Base-by-base conservation (phyloP, 2,797 vertebrate genomes). In the Odontamblyopus rebecca region DNA sequence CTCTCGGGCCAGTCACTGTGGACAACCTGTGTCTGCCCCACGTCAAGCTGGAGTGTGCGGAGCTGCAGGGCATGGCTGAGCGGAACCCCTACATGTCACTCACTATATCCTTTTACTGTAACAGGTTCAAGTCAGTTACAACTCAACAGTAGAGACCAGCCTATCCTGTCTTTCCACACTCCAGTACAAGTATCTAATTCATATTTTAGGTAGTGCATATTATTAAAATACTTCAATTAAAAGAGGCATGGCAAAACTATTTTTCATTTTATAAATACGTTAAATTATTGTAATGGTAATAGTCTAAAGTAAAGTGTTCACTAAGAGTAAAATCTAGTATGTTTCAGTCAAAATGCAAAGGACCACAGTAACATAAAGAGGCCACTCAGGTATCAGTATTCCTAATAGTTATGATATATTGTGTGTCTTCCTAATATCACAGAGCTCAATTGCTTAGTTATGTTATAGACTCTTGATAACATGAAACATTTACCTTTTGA, bases 91-190 rank as follows among this genome's bases (percentile, higher is more conserved):
- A 95, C 72, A 81, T 95, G 86, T 92, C 94, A 0, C 90, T 94
- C 85, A 95, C 93, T 76, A 94, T 99, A 99, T 98, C 97, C 97
- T 99, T 98, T 96, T 59, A 78, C 38, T 18, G 30, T 4, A 18
- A 76, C 53, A 29, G 16, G 48, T 30, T 27, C 7, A 41, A 44
- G 12, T 44, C 9, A 44, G 2, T 44, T 44, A 44, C 11, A 12
- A 23, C 23, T 23, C 23, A 23, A 41, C 8, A 41, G 38, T 30
- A 30, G 30, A 30, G 30, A 30, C 4, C 30, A 30, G 30, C 30
- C 30, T 30, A 30, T 30, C 30, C 30, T 30, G 30, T 30, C 30
- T 30, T 30, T 5, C 32, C 32, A 32, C 32, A 32, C 32, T 32
- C 6, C 32, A 32, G 1, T 32, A 32, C 35, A 35, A 35, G 6